A percentile compares a stretch with the other conserved stretches of the same genome.
Conservation (phyloP, 1,140 invertebrate genomes). For the Geopemphigus sp. region DNA sequence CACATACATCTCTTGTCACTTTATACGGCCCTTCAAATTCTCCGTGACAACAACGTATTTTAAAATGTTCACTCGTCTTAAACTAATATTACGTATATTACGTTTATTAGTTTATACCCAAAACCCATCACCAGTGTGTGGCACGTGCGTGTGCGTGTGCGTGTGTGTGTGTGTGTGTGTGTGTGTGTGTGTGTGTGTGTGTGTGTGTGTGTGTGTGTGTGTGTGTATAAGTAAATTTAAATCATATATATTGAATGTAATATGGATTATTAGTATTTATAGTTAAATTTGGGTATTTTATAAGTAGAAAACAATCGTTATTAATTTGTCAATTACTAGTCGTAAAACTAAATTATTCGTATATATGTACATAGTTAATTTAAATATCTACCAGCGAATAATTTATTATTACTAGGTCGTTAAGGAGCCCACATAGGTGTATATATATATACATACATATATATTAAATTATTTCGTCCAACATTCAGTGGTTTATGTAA, state of each 20-base stretch:
- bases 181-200: no score
- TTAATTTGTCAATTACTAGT: neutral
- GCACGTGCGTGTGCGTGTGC: no score
- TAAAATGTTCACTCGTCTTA: neutral
- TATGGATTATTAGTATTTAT: neutral
- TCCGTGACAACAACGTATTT: neutral
- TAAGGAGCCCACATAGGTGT: neutral
- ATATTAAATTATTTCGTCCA: neutral
- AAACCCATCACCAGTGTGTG: no score
- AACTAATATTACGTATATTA: conserved; percentile 1
- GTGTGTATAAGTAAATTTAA: neutral
- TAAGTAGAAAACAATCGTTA: no score
- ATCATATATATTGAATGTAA: no score
- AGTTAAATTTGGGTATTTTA: no score
- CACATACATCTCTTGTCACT: neutral
- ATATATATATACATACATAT: no score
- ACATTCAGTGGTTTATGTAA: neutral
- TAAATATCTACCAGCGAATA: neutral
- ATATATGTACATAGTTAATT: neutral
- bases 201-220: no score
- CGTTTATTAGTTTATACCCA: no score
- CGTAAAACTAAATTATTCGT: neutral
- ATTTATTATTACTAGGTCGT: neutral
- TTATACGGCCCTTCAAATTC: neutral
- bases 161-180: no score